phyloP scores from a whole-genome alignment of 2,888 invertebrate species.

The Lycaena phlaeas region DNA sequence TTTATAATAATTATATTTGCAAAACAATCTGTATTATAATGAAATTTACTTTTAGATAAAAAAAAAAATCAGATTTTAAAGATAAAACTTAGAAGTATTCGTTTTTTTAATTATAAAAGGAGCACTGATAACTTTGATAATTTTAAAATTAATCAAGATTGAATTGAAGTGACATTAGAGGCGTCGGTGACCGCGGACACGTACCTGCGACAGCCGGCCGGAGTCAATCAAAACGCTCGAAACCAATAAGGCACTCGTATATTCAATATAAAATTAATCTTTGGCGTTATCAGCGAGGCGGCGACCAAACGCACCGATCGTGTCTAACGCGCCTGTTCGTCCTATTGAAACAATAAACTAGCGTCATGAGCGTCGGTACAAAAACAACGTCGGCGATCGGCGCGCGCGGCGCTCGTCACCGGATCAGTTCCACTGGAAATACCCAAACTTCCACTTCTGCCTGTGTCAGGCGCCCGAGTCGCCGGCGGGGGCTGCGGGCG shows the following conservation, averaged over 20 bases:
- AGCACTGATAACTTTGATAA: no score
- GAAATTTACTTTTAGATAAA: not conserved
- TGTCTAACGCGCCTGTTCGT: no score
- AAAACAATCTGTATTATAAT: not conserved
- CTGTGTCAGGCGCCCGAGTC: conserved; percentile 49
- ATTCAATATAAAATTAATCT: conserved; percentile 66
- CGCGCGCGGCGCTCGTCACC: conserved; percentile 42
- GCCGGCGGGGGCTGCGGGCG: conserved; percentile 31
- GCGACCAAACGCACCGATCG: no score
- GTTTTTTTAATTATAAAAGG: no score
- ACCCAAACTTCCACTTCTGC: conserved; percentile 41
- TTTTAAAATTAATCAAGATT: no score
- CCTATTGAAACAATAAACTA: no score
- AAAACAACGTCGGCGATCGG: conserved; percentile 4
- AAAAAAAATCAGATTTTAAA: not conserved
- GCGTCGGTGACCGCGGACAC: conserved; percentile 70
- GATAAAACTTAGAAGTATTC: no score
- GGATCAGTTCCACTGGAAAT: conserved; percentile 65
- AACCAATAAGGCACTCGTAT: conserved; percentile 73
- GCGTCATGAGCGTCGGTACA: not conserved
- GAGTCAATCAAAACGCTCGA: conserved; percentile 62
- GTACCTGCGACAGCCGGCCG: conserved; percentile 65
- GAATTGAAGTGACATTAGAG: no score
- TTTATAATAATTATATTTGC: not conserved
- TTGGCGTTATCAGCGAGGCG: conserved; percentile 42